Base-by-base conservation (phyloP, 2,797 vertebrate genomes). In the Tokudaia tokunoshimensis region DNA sequence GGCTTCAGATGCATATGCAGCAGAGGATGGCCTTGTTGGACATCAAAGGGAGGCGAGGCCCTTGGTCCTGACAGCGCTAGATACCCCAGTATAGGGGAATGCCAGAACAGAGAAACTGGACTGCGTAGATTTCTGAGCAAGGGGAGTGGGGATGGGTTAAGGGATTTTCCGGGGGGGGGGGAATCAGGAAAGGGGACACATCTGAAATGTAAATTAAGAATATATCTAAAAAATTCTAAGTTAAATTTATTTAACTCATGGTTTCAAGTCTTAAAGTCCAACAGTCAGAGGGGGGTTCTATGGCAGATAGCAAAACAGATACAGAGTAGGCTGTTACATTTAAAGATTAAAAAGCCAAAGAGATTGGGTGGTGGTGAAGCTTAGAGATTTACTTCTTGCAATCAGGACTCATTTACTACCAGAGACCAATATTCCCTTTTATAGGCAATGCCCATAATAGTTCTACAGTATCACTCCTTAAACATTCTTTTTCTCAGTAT, bases 201-300 rank as follows among this genome's bases (percentile, higher is more conserved):
- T 52, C 50, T 52, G 50, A 52, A 52, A 11, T 52, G 8, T 52
- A 52, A 52, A 52, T 52, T 10, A 52, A 52, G 50, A 52, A 52
- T 52, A 11, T 52, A 52, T 52, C 50, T 52, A 52, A 52, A 52
- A 52, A 11, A 52, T 10, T 10, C 50, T 52, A 93, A 80, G n/a
- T 37, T 37, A 37, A 26, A 22, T 88, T 65, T 65, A 19, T 76
- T 65, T 29, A 57, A 6, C 1, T 76, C 4, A 57, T 4, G 1
- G 0, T 55, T 76, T 89, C 6, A 7, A 67, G 20, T 10, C 47
- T 37, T 52, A 20, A 55, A 34, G 13, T 34, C 19, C 55, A 89
- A 3, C 0, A 12, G 8, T 55, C 22, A 50, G 29, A 17, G 26
- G 10, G 19, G 22, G 11, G 20, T 22, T 9, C 0, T 4, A 20